A percentile compares a stretch with the other conserved stretches of the same genome.
phyloP scores from a whole-genome alignment of 2,888 invertebrate species.

The Agrotis segetum region DNA sequence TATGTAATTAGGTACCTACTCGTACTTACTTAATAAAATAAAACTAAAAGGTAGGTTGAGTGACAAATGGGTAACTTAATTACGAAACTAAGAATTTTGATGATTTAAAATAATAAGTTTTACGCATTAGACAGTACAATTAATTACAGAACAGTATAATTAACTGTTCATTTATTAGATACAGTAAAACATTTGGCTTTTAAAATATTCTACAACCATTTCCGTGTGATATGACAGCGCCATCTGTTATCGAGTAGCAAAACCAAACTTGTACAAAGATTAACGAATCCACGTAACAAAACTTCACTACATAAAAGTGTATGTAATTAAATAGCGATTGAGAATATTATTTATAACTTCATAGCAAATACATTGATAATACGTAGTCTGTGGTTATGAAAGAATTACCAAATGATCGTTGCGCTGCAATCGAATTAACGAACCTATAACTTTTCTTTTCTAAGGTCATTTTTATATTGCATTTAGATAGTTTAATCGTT shows the following conservation, averaged over 20 bases:
- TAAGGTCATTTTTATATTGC: conserved; percentile 33
- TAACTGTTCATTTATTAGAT: background rate
- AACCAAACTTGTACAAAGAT: conserved; percentile 28
- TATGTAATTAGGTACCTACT: no score
- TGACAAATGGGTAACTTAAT: background rate
- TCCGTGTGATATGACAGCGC: conserved; percentile 56
- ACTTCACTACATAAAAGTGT: background rate
- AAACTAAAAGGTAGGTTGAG: no score
- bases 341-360: background rate
- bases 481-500: conserved; percentile 1
- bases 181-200: background rate
- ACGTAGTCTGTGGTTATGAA: conserved; percentile 4
- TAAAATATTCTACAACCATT: background rate
- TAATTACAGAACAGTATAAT: no score
- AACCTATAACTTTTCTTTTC: conserved; percentile 40
- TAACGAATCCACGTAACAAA: background rate
- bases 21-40: no score
- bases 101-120: background rate
- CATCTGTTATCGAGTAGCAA: conserved; percentile 75
- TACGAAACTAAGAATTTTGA: background rate
- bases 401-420: conserved; percentile 12
- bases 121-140: background rate
- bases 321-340: no score
- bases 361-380: background rate
- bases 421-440: conserved; percentile 5